Conservation (phyloP, 2,113 vertebrate species). For the Cyanoderma ruficeps region DNA sequence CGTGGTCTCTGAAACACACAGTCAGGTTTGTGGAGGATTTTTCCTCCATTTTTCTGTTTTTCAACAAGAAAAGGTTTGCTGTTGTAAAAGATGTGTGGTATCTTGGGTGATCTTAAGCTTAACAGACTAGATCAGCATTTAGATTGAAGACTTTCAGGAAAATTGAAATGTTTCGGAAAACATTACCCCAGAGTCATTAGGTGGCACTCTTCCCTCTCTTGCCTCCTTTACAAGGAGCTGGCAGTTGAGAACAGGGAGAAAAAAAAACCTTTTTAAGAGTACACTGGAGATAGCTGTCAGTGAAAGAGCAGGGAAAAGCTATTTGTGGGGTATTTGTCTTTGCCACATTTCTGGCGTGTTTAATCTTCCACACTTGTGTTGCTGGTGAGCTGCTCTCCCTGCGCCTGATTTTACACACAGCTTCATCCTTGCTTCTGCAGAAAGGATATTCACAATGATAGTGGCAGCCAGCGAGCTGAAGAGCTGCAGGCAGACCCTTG, state of each 20-base stretch:
- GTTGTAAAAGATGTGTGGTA: accelerated
- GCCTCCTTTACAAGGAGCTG: background rate
- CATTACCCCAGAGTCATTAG: background rate
- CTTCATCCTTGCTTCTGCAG: background rate
- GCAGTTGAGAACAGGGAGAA: background rate
- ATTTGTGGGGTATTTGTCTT: background rate
- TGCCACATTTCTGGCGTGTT: background rate
- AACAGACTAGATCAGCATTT: background rate
- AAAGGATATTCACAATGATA: background rate
- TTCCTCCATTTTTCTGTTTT: background rate
- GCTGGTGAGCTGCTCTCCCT: background rate
- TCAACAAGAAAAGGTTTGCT: background rate
- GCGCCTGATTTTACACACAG: background rate
- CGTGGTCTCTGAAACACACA: background rate
- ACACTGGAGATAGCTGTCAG: background rate
- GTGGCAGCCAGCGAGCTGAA: background rate
- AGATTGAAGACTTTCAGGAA: background rate
- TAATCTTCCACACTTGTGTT: background rate
- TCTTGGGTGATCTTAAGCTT: background rate
- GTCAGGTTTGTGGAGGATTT: background rate
- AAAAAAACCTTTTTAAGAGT: background rate
- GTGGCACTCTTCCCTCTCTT: background rate
- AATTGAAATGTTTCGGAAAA: background rate
- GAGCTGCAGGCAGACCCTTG: background rate
- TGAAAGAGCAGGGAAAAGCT: background rate